Base-by-base conservation (phyloP, 1,140 invertebrate species). In the Magallana gigas region DNA sequence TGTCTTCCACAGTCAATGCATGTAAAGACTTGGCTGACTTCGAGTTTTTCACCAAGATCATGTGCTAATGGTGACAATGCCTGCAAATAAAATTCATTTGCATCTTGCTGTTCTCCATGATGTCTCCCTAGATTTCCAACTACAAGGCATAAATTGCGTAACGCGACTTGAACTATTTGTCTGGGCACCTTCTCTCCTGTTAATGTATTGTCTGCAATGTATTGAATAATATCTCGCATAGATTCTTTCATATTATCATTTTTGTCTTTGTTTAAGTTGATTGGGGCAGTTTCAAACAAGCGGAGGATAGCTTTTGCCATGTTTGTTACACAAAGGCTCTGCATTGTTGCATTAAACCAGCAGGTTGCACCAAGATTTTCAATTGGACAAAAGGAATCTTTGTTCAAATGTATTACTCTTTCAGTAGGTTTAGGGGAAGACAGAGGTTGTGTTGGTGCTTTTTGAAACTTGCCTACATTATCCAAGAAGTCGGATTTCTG, bases 51-150 rank as follows among this genome's bases (percentile, higher is more conserved):
- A 48, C 3, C 36, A 48, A 48, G 36, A 48, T 48, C n/a, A 6
- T 18, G 1, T 18, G 64, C 64, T 18, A 18, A 18, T n/a, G 64
- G 64, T 8, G 64, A 68, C 7, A 68, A 18, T 9, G 64, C 64
- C 8, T 68, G 14, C 14, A 68, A 18, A 18, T 68, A 68, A 68
- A 68, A 68, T 68, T 68, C 64, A 68, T 68, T 68, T 68, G 64
- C 64, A 68, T 68, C 64, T 68, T 68, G 64, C n/a, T 68, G 64
- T 68, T 68, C 64, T 18, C 64, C n/a, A 8, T 68, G 8, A 18
- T 68, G 14, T 68, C 8, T 68, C 18, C 64, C 36, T 36, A 36
- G 36, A 36, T 36, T 36, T 36, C 36, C 36, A 36, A 36, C 36
- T 36, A 36, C 36, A 36, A 3, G 36, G 36, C 36, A 36, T 5